A percentile compares a stretch with the other conserved stretches of the same genome.
These are phyloP conservation scores for Nautilus pompilius DNA, from an alignment of 1,140 invertebrate species.

Conservation along the genomic window DNA sequence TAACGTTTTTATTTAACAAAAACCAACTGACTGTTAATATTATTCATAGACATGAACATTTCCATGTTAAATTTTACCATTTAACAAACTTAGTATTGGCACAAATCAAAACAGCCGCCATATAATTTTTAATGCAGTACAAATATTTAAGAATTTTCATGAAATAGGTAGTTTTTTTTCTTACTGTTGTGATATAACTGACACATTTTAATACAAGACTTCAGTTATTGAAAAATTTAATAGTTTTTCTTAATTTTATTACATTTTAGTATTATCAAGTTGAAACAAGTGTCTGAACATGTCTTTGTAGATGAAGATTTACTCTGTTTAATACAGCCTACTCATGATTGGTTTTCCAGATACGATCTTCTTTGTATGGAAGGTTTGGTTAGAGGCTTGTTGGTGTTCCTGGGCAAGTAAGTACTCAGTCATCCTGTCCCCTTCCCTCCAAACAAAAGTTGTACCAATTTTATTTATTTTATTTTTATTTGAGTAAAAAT, in stretches of 20 bases:
- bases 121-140: no score
- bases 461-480: not conserved
- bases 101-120: no score
- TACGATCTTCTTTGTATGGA: slow-evolving; percentile 96
- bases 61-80: no score
- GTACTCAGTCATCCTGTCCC: slow-evolving; percentile 3
- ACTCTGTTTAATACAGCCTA: no score
- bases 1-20: no score
- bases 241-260: slow-evolving; percentile 17
- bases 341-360: no score
- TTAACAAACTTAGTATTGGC: no score
- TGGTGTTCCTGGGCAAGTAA: slow-evolving; percentile 81
- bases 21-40: no score
- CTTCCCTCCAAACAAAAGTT: not conserved
- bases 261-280: not conserved
- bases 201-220: not conserved
- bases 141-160: no score
- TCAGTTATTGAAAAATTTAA: not conserved
- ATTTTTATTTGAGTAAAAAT: no score
- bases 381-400: slow-evolving; percentile 79
- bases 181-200: not conserved
- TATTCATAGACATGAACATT: no score
- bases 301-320: not conserved
- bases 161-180: no score
- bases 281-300: not conserved